phyloP scores from a whole-genome alignment of 2,113 vertebrate species.

The Herpailurus yagouaroundi region DNA sequence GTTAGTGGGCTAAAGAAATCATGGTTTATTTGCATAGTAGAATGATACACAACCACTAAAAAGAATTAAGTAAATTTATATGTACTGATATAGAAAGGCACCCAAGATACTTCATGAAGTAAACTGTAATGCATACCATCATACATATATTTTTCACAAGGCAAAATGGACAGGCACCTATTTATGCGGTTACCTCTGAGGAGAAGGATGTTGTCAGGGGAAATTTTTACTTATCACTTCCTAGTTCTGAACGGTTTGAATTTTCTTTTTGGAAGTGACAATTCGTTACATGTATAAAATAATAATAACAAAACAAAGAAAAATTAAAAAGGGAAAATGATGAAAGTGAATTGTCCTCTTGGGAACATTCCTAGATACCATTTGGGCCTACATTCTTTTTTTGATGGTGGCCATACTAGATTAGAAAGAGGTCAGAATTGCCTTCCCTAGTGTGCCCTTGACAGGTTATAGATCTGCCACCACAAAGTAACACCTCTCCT shows the following conservation, averaged over 20 bases:
- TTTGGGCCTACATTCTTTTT: not conserved
- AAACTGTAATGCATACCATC: not conserved
- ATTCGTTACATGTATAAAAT: not conserved
- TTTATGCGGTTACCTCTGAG: not conserved
- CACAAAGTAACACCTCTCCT: not conserved
- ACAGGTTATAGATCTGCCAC: not conserved
- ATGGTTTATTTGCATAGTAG: not conserved
- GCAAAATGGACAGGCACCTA: not conserved
- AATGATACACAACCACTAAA: conserved; percentile 13
- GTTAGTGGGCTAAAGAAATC: conserved; percentile 2
- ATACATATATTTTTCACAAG: not conserved
- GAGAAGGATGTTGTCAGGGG: not conserved
- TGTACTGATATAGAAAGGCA: not conserved
- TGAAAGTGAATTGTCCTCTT: conserved; percentile 2
- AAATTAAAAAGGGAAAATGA: not conserved
- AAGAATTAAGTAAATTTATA: conserved; percentile 4
- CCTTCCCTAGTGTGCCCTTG: not conserved
- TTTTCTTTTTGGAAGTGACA: not conserved
- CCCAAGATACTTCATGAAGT: conserved; percentile 29
- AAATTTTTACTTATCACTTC: conserved; percentile 28
- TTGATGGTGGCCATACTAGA: not conserved
- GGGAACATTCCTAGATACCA: not conserved
- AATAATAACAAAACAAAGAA: conserved; percentile 21
- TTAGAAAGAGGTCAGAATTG: conserved; percentile 18
- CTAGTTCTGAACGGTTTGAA: not conserved